A percentile compares a stretch with the other conserved stretches of the same genome.
These are phyloP conservation scores for Drosophila nasuta DNA, from an alignment of 1,140 invertebrate species.

Conservation along the genomic window DNA sequence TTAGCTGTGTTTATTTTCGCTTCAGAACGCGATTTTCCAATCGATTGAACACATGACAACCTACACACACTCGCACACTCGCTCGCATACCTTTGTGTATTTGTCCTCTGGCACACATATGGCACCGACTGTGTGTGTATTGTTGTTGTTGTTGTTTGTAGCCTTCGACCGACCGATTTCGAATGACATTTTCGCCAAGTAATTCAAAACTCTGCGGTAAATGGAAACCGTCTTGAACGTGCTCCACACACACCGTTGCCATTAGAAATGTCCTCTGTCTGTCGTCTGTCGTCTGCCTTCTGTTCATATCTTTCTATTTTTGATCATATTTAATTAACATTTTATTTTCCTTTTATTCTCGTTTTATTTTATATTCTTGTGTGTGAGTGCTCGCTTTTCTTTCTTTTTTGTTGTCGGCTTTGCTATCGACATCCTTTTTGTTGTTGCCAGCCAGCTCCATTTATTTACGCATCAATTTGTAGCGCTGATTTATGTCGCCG, in stretches of 20 bases:
- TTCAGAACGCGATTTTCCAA: slow-evolving; percentile 82
- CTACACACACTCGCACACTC: slow-evolving; percentile 55
- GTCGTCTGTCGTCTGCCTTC: background rate
- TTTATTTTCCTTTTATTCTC: slow-evolving; percentile 46
- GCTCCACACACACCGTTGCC: background rate
- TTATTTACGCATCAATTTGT: slow-evolving; percentile 82
- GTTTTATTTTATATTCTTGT: slow-evolving; percentile 29
- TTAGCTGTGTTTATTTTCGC: slow-evolving; percentile 82
- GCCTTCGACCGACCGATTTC: slow-evolving; percentile 27
- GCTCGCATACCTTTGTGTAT: slow-evolving; percentile 1
- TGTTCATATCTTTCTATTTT: slow-evolving; percentile 62
- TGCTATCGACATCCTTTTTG: slow-evolving; percentile 61
- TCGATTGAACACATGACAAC: slow-evolving; percentile 81
- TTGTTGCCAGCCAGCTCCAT: slow-evolving; percentile 39
- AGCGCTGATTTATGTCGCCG: slow-evolving; percentile 76
- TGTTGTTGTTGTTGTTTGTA: slow-evolving; percentile 12
- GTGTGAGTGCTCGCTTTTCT: slow-evolving; percentile 2
- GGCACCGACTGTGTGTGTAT: slow-evolving; percentile 33
- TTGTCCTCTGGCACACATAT: slow-evolving; percentile 44
- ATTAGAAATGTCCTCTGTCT: slow-evolving; percentile 23
- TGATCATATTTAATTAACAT: slow-evolving; percentile 78
- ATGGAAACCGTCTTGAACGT: slow-evolving; percentile 47
- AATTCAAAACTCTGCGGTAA: slow-evolving; percentile 61
- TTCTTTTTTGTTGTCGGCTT: slow-evolving; percentile 7
- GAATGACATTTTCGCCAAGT: slow-evolving; percentile 35